Evolutionary conservation across 1,140 invertebrate genomes (phyloP), one percentile per base, ranked within the genome.

Genomic region (Hesperophylax magnus): DNA sequence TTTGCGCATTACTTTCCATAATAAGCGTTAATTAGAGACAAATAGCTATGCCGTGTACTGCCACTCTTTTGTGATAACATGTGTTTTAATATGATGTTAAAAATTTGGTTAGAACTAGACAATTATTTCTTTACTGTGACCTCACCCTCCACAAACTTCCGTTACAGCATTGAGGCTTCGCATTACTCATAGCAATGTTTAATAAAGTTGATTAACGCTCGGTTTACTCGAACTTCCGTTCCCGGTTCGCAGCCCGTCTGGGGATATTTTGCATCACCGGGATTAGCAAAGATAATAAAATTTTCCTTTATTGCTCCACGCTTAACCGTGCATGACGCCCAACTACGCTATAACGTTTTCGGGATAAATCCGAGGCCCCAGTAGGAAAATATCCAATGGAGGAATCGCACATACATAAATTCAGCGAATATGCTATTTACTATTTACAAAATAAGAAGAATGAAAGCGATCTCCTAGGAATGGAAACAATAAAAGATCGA

Each of bases 141-240:
- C 8, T 8, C 54, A 56, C 0, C 15, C 54, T n/a, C 15, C 17
- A 7, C 17, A 56, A 58, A 58, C n/a, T 58, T 18, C 17, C 56
- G n/a, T 17, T 58, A 58, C 0, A 58, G 9, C n/a, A 53, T 71
- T 20, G n/a, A 47, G 22, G 39, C 24, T 34, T 18, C 14, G 39
- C 67, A 71, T 71, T 71, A 52, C 22, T 71, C 67, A 71, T 47
- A 71, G 20, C 22, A 71, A 71, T 71, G 67, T 47, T 52, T 39
- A 71, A 71, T 71, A 71, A 71, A 71, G 34, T 71, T 71, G 67
- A 71, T 71, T 71, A 71, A 71, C 67, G 18, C 67, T 18, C 34
- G 7, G 67, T 52, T 71, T 71, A 71, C 67, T 9, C 22, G 17
- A n/a, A 71, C 67, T 71, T 71, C 34, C 67, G 63, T 18, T 18